These are phyloP conservation scores for Balaenoptera acutorostrata DNA, from an alignment of 2,113 vertebrate genomes.

Conservation along the genomic window DNA sequence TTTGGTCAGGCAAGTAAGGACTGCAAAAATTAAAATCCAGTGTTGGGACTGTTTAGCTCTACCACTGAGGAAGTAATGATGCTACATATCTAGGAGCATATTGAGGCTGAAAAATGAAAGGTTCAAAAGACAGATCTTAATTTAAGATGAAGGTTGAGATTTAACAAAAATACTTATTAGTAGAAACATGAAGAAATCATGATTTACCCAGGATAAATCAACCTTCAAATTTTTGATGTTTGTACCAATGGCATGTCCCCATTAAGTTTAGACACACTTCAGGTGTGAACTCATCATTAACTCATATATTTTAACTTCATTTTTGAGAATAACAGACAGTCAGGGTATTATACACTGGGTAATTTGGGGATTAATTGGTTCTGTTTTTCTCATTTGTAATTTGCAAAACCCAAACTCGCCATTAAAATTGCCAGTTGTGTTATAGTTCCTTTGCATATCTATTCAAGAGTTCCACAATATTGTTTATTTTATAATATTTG, in stretches of 20 bases:
- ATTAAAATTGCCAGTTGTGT: neutral
- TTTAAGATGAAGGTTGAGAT: neutral
- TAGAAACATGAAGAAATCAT: neutral
- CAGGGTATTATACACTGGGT: neutral
- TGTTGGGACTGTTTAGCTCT: neutral
- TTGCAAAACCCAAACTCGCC: neutral
- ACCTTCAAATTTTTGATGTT: neutral
- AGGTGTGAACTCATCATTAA: neutral
- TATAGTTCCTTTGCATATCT: neutral
- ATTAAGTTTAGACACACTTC: neutral
- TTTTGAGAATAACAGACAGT: neutral
- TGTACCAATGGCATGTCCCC: neutral
- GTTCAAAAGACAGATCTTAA: neutral
- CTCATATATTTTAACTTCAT: slow-evolving; percentile 11
- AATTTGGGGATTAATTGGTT: neutral
- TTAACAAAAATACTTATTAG: neutral
- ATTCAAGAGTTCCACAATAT: neutral
- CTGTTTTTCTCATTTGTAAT: slow-evolving; percentile 24
- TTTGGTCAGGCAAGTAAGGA: neutral
- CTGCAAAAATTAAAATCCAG: neutral
- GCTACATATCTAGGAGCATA: neutral
- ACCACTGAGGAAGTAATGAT: neutral
- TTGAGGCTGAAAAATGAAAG: neutral
- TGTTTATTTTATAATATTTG: neutral
- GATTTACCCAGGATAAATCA: neutral